Base-by-base conservation (phyloP, 2,888 invertebrate species). In the Brachypterus glaber region DNA sequence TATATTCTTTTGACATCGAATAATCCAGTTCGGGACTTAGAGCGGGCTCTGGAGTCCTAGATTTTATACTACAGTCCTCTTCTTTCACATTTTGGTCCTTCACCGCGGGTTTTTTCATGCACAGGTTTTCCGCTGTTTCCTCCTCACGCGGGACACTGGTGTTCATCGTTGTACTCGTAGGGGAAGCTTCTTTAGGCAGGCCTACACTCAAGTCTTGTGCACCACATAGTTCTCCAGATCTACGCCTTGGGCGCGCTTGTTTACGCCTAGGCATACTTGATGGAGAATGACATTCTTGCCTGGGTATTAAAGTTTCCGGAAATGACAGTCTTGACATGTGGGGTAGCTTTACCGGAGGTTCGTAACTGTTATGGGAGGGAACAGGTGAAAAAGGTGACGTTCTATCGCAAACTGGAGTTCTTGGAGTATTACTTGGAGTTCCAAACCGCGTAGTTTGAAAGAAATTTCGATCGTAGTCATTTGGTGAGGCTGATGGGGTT, bases 241-340 rank as follows among this genome's bases (percentile, higher is more conserved):
- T 74, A 47, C 90, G 72, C 30, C 89, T 70, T 2, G 90, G 90
- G 33, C 89, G 70, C 4, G 89, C 89, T 66, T 90, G 89, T 57
- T 89, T 89, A 46, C 89, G 70, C 43, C 89, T 70, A 1, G 88
- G 85, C 67, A 83, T 74, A n/a, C n/a, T n/a, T n/a, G n/a, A n/a
- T n/a, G 86, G 87, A 40, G 85, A 86, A 37, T 78, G 76, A 51
- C 84, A 82, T 68, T 69, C 43, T 64, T 67, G 64, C 46, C 64
- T 42, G 43, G 64, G 53, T 52, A 55, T 45, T 48, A 58, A 50
- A 34, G 58, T 54, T 21, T 68, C 66, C 55, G 68, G 54, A 67
- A 74, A 66, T 2, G 58, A 54, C 16, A 62, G 46, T 39, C 65
- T 58, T 27, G 66, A 59, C 66, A 69, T 64, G 51, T 68, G 67